Evolutionary conservation across 2,113 vertebrate species (phyloP).

Genomic region (Xyliphius kryptos): DNA sequence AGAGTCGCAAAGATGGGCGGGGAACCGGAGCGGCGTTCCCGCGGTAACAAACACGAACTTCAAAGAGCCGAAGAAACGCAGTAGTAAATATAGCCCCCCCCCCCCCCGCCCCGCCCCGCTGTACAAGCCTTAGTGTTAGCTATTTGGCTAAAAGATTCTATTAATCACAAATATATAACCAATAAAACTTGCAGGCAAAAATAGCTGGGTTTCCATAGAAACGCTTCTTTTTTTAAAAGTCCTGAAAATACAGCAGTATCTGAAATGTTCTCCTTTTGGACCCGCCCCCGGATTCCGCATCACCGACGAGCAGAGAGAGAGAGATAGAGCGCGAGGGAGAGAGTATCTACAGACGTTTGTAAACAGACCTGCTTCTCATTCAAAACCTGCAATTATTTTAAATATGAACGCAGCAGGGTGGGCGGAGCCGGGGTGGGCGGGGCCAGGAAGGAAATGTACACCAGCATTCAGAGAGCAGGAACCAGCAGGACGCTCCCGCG

Average conservation of each 20-base stretch:
- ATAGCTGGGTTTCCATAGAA: slow-evolving; percentile 99
- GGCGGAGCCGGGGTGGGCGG: slow-evolving; percentile 84
- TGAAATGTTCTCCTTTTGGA: slow-evolving; percentile 79
- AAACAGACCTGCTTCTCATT: slow-evolving; percentile 98
- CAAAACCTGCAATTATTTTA: slow-evolving; percentile 98
- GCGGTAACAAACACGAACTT: slow-evolving; percentile 79
- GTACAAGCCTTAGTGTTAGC: slow-evolving; percentile 98
- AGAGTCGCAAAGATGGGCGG: slow-evolving; percentile 40
- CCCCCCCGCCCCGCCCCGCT: slow-evolving; percentile 59
- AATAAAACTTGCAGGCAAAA: slow-evolving; percentile 99
- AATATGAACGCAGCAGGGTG: slow-evolving; percentile 90
- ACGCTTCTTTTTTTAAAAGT: slow-evolving; percentile 79
- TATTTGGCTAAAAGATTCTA: slow-evolving; percentile 99
- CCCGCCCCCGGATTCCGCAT: slow-evolving; percentile 72
- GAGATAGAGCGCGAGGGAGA: slow-evolving; percentile 95
- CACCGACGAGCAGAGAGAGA: slow-evolving; percentile 96
- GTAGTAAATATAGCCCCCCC: slow-evolving; percentile 82
- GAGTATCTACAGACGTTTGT: slow-evolving; percentile 99
- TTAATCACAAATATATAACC: slow-evolving; percentile 99
- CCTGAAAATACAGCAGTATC: slow-evolving; percentile 99
- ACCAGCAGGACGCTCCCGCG: slow-evolving; percentile 53
- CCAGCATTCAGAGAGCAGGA: slow-evolving; percentile 76
- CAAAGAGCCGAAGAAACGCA: slow-evolving; percentile 85
- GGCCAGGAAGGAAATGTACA: slow-evolving; percentile 75
- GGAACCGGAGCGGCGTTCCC: slow-evolving; percentile 70